A percentile compares a stretch with the other conserved stretches of the same genome.
phyloP scores from a whole-genome alignment of 2,113 vertebrate genomes.

The Peromyscus polionotus region DNA sequence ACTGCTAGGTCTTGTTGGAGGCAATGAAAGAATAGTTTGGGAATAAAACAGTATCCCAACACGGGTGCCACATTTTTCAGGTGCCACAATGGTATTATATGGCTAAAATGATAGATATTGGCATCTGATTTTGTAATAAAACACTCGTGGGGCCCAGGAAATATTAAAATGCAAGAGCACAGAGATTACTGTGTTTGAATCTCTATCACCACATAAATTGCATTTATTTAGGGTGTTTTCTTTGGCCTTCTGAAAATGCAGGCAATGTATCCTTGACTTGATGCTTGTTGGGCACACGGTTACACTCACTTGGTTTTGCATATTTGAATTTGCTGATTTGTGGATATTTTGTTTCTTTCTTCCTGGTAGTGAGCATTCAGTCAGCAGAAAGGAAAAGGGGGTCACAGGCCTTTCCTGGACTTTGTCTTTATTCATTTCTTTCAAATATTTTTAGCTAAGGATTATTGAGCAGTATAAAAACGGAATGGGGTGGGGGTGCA shows the following conservation, averaged over 20 bases:
- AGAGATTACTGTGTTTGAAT: not conserved
- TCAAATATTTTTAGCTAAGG: not conserved
- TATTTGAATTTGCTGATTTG: slow-evolving; percentile 45
- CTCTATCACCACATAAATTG: not conserved
- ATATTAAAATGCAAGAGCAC: not conserved
- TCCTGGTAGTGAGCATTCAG: not conserved
- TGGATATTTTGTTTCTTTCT: not conserved
- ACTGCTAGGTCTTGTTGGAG: not conserved
- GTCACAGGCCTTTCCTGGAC: not conserved
- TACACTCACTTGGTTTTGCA: not conserved
- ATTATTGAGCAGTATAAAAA: not conserved
- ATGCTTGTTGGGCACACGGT: not conserved
- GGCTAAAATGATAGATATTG: not conserved
- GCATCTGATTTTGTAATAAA: slow-evolving; percentile 19
- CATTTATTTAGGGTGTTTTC: not conserved
- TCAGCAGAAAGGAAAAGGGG: not conserved
- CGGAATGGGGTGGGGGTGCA: not conserved
- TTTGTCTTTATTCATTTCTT: not conserved
- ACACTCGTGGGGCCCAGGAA: not conserved
- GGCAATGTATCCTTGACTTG: not conserved
- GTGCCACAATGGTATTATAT: not conserved
- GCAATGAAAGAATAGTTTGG: not conserved
- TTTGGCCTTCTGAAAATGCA: not conserved
- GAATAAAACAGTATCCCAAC: not conserved
- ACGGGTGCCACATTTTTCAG: not conserved